Evolutionary conservation across 1,140 invertebrate species (phyloP), one percentile per base, ranked within the genome.

Genomic region (Hormaphis cornu): DNA sequence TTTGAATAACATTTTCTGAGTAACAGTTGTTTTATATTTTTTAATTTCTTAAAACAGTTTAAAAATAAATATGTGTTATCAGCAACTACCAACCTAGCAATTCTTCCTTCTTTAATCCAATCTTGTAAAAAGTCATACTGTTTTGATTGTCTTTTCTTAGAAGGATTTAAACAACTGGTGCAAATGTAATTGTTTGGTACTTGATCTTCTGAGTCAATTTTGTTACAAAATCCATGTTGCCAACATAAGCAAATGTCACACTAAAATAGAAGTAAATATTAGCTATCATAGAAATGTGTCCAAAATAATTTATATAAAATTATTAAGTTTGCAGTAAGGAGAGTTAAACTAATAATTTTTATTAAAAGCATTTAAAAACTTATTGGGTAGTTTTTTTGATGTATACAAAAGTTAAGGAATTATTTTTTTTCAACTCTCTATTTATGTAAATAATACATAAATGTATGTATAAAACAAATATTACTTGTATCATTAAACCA

Each of bases 211-310:
- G 82, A 83, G 69, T 88, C 84, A 70, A 94, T 91, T 50, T 87
- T 86, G 76, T 93, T 90, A 75, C 93, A 97, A 42, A 85, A 82
- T 1, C 90, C 92, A 78, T 96, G 93, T 78, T 96, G 93, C 94
- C 93, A 97, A 77, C 91, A 93, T 12, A 95, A 79, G 75, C 93
- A 96, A 22, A 94, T 81, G 76, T 97, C 94, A 79, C 94, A 97
- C 82, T 97, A 87, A 16, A 35, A 46, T 56, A 26, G 12, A 53
- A 20, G 10, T 24, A 59, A 16, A 26, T 42, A n/a, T 52, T 52
- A 52, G 26, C 6, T 52, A 28, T 44, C 16, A 7, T 44, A 14
- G 4, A 8, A 14, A 37, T n/a, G n/a, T n/a, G n/a, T n/a, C n/a
- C n/a, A n/a, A n/a, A n/a, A n/a, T n/a, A n/a, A n/a, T n/a, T n/a